phyloP scores from a whole-genome alignment of 2,797 vertebrate genomes.

The Brachymystax lenok region DNA sequence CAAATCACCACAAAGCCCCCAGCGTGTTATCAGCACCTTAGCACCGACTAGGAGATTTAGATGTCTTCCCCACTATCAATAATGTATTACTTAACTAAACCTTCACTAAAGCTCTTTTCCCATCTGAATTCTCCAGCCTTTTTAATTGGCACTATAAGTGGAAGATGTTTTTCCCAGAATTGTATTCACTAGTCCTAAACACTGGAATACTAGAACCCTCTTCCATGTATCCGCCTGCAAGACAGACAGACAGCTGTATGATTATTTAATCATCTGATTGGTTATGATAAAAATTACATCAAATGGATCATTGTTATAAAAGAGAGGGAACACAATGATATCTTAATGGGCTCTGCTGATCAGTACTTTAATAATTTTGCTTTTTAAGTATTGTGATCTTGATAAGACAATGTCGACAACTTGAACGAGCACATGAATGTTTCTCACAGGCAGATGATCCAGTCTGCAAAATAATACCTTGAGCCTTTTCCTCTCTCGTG shows the following conservation, averaged over 20 bases:
- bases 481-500: neutral
- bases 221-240: neutral
- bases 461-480: constrained; percentile 6
- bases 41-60: neutral
- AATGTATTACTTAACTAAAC: neutral
- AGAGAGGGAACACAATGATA: neutral
- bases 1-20: neutral
- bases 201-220: neutral
- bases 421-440: neutral
- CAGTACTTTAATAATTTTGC: neutral
- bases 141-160: neutral
- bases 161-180: neutral
- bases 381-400: neutral
- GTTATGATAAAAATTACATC: neutral
- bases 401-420: neutral
- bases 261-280: neutral
- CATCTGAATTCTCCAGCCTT: neutral
- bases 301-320: neutral
- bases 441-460: constrained; percentile 3
- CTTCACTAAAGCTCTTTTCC: neutral
- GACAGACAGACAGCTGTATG: neutral
- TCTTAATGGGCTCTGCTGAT: neutral
- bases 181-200: neutral
- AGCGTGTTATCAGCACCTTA: neutral
- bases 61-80: neutral